These are phyloP conservation scores for Esox niger DNA, from an alignment of 2,113 vertebrate species.

Conservation along the genomic window DNA sequence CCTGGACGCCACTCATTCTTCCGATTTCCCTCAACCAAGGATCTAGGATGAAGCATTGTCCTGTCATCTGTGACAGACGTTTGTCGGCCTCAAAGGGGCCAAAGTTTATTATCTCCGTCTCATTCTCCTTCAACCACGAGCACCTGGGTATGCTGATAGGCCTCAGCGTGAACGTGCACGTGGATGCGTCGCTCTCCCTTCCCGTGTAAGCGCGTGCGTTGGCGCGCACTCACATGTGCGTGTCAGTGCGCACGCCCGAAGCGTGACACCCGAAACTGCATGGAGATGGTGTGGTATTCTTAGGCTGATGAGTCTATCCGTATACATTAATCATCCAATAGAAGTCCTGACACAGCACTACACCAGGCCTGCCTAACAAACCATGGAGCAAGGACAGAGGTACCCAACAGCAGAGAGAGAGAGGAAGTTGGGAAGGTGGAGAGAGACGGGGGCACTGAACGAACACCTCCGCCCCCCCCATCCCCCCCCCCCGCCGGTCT, in stretches of 20 bases:
- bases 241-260: slow-evolving; percentile 46
- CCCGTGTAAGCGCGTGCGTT: not conserved
- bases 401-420: slow-evolving; percentile 86
- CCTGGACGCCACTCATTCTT: too few species aligned
- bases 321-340: slow-evolving; percentile 99
- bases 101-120: too few species aligned
- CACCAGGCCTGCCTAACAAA: slow-evolving; percentile 96
- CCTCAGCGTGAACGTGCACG: not conserved
- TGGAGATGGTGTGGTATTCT: slow-evolving; percentile 87
- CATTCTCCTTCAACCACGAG: too few species aligned
- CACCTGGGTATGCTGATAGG: not conserved
- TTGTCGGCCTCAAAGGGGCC: not conserved
- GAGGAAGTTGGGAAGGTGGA: not conserved
- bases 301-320: slow-evolving; percentile 95
- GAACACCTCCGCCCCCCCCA: slow-evolving; percentile 17
- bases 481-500: slow-evolving; percentile 56
- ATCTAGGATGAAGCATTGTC: not conserved
- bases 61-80: not conserved
- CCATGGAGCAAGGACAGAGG: slow-evolving; percentile 98
- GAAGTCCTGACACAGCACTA: slow-evolving; percentile 98
- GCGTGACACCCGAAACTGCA: slow-evolving; percentile 77
- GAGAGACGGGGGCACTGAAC: slow-evolving; percentile 26
- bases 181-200: not conserved
- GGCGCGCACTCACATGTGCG: not conserved
- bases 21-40: too few species aligned